A percentile compares a stretch with the other conserved stretches of the same genome.
phyloP scores from a whole-genome alignment of 2,113 vertebrate genomes.

The Dipodomys stephensi region DNA sequence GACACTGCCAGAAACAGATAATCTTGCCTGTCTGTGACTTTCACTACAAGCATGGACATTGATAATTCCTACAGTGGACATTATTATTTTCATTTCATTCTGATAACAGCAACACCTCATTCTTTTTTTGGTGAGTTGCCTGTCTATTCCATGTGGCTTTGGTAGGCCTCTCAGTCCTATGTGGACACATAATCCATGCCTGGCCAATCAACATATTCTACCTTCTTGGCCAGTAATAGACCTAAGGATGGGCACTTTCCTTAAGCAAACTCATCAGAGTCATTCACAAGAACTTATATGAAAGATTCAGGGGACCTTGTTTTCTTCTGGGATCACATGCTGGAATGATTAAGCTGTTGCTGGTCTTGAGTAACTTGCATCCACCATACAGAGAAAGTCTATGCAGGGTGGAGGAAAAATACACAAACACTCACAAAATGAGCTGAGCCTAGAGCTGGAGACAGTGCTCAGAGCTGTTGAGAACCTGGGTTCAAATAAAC shows the following conservation, averaged over 20 bases:
- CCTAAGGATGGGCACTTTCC: not conserved
- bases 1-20: not conserved
- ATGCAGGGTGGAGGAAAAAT: not conserved
- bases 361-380: not conserved
- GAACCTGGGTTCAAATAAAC: not conserved
- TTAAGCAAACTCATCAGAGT: not conserved
- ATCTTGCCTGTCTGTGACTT: slow-evolving; percentile 13
- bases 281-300: not conserved
- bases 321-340: not conserved
- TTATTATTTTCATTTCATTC: slow-evolving; percentile 23
- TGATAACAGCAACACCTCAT: not conserved
- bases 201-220: not conserved
- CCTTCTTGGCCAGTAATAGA: not conserved
- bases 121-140: slow-evolving; percentile 1
- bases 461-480: not conserved
- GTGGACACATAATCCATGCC: not conserved
- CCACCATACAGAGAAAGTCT: not conserved
- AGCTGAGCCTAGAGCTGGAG: not conserved
- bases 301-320: not conserved
- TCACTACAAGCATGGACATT: not conserved
- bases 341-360: not conserved
- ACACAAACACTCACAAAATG: not conserved
- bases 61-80: not conserved
- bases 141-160: not conserved
- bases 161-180: not conserved